Evolutionary conservation across 2,888 invertebrate species (phyloP), one percentile per base, ranked within the genome.

Genomic region (Cryptocephalus moraei): DNA sequence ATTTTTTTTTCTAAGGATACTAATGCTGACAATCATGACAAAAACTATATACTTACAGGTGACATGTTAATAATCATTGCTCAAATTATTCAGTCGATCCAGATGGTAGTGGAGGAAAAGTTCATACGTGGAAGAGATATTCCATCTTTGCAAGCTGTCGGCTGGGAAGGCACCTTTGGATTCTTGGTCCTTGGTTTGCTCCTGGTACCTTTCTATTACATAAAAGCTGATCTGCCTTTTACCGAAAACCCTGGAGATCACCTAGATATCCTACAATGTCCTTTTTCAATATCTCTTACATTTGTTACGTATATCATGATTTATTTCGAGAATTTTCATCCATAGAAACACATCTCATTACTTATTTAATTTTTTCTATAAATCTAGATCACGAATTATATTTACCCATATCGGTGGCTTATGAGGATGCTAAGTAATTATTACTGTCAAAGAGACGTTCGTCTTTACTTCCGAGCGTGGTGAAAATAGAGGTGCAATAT

Each of bases 91-190:
- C 84, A 85, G 12, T 86, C 93, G 0, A 78, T 84, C 47, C 94
- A 95, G 73, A 92, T 95, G 86, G 92, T 96, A 0, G 84, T 90
- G 52, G 96, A 97, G 69, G 95, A 97, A 68, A 91, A 91, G 71
- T 91, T 83, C 68, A 81, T 96, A 0, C 75, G 81, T 49, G 83
- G 86, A 43, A 76, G 84, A 58, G 89, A 92, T 69, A 89, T 95
- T 42, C 89, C 91, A 0, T 82, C 95, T 0, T 72, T 96, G 50
- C 89, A 91, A 68, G 94, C 91, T 6, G 89, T 93, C 13, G 95
- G 96, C 8, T 91, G 90, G 86, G 94, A 96, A 76, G 93, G 77
- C 8, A 42, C 82, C 0, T 90, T 85, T 69, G 90, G 90, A 14
- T 78, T 86, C 51, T 44, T 71, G 8, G 77, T 80, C 0, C 73